Evolutionary conservation across 2,888 invertebrate genomes (phyloP).

Genomic region (Himalopsyche anomala): DNA sequence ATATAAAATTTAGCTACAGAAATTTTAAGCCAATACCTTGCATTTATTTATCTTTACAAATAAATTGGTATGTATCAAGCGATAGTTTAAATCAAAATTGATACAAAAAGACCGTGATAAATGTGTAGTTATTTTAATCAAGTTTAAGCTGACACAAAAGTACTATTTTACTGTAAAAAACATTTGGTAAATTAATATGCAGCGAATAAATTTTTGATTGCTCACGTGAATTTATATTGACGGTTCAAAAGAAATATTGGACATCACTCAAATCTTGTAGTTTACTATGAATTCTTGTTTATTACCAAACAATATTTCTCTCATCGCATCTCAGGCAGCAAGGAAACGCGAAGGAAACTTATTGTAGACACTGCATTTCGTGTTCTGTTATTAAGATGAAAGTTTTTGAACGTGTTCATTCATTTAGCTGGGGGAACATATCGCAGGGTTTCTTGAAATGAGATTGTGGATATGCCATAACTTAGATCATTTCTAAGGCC

Average conservation of each 20-base stretch:
- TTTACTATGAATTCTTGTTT: background rate
- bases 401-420: background rate
- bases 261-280: background rate
- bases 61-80: too few relatives aligned
- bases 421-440: background rate
- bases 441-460: background rate
- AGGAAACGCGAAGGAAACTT: constrained; percentile 9
- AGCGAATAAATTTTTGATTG: too few relatives aligned
- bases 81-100: too few relatives aligned
- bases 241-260: background rate
- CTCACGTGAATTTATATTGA: too few relatives aligned
- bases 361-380: background rate
- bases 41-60: too few relatives aligned
- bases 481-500: background rate
- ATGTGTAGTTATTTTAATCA: too few relatives aligned
- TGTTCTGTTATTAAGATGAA: constrained; percentile 5
- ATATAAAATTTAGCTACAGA: too few relatives aligned
- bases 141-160: too few relatives aligned
- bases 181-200: too few relatives aligned
- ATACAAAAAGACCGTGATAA: too few relatives aligned
- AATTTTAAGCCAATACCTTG: too few relatives aligned
- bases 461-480: background rate
- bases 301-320: constrained; percentile 15
- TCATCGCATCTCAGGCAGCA: background rate
- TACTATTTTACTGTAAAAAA: too few relatives aligned